Conservation (phyloP, 2,888 invertebrate genomes). For the Andricus quercusramuli region DNA sequence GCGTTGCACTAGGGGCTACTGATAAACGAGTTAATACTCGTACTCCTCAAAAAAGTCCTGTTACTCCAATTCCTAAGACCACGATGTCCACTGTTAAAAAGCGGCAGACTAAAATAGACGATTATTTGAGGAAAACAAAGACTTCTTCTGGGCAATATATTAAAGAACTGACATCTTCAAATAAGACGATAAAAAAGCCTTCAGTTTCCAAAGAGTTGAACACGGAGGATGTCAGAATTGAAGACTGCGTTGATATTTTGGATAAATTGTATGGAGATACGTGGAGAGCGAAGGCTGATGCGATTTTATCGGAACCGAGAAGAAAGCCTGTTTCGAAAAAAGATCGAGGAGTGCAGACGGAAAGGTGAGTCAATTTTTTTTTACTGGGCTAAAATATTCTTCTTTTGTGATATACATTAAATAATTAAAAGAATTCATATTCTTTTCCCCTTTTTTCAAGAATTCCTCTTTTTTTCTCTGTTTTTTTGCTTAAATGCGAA, state of each 20-base stretch:
- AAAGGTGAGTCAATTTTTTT: slow-evolving; percentile 61
- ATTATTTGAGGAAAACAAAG: slow-evolving; percentile 48
- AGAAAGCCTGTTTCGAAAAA: slow-evolving; percentile 53
- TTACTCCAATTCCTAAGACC: slow-evolving; percentile 16
- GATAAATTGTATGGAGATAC: slow-evolving; percentile 81
- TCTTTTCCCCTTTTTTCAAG: no score
- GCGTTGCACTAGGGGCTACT: slow-evolving; percentile 8
- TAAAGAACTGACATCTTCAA: slow-evolving; percentile 23
- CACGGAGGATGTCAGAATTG: slow-evolving; percentile 51
- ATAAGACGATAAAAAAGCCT: slow-evolving; percentile 23
- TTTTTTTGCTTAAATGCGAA: no score
- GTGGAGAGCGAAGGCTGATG: slow-evolving; percentile 79
- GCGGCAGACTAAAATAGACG: slow-evolving; percentile 53
- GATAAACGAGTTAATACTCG: slow-evolving; percentile 27
- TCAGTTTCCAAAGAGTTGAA: neutral
- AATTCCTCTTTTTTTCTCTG: no score
- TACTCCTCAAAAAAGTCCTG: slow-evolving; percentile 13
- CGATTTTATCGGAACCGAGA: slow-evolving; percentile 65
- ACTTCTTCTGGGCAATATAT: slow-evolving; percentile 34
- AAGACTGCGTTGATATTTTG: slow-evolving; percentile 72
- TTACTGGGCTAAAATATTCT: slow-evolving; percentile 16
- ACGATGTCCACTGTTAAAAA: slow-evolving; percentile 16
- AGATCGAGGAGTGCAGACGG: slow-evolving; percentile 67
- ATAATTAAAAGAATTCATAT: no score
- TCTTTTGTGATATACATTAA: slow-evolving; percentile 23